Percentiles rank a stretch among this genome's conserved stretches.
Evolutionary conservation across 2,888 invertebrate genomes (phyloP).

Genomic region (Torymus texanus): DNA sequence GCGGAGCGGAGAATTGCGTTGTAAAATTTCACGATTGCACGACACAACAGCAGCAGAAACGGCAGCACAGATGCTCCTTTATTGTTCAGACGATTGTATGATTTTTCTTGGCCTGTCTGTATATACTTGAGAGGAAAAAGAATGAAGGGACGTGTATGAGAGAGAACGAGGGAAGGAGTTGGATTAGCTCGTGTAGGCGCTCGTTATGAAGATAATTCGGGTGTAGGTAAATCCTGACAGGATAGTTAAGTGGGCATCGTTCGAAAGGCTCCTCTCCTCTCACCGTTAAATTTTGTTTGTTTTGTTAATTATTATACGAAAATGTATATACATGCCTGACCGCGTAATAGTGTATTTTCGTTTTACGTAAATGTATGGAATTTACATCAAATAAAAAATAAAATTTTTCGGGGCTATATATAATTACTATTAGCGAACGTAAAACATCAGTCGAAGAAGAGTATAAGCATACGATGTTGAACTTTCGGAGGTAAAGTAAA

Average conservation of each 20-base stretch:
- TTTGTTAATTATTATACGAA: too few species aligned
- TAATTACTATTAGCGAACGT: too few species aligned
- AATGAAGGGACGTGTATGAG: background rate
- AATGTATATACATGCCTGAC: too few species aligned
- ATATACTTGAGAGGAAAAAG: slow-evolving; percentile 8
- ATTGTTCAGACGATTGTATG: slow-evolving; percentile 46
- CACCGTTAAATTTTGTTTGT: too few species aligned
- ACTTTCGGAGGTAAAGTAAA: too few species aligned
- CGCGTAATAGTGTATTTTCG: slow-evolving; percentile 5
- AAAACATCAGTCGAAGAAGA: too few species aligned
- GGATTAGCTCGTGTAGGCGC: slow-evolving; percentile 7
- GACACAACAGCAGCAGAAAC: slow-evolving; percentile 20
- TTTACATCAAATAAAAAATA: too few species aligned
- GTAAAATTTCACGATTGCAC: slow-evolving; percentile 54
- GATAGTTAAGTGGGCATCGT: too few species aligned
- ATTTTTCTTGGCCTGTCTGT: slow-evolving; percentile 18
- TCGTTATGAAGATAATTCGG: slow-evolving; percentile 14
- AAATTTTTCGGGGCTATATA: too few species aligned
- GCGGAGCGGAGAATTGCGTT: slow-evolving; percentile 41
- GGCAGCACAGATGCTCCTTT: slow-evolving; percentile 27
- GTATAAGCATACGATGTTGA: too few species aligned
- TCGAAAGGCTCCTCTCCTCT: too few species aligned
- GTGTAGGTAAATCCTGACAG: background rate
- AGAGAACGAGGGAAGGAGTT: background rate
- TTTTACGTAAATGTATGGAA: too few species aligned